These are phyloP conservation scores for rat (Rattus norvegicus) DNA, from an alignment of 2,113 vertebrate species.

Conservation along the genomic window DNA sequence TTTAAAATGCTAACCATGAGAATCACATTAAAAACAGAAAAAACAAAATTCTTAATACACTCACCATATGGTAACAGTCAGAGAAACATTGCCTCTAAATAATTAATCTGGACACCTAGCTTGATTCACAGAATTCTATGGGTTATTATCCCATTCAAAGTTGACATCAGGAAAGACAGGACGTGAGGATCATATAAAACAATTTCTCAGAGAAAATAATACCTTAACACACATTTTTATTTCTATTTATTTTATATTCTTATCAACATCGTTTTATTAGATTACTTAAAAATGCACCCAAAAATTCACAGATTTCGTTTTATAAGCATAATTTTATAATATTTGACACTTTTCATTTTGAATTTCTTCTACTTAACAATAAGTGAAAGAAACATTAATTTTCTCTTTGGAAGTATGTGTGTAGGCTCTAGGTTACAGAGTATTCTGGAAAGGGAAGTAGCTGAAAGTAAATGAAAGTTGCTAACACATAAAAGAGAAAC, in stretches of 20 bases:
- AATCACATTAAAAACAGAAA: neutral
- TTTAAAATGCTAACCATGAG: neutral
- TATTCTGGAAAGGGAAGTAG: neutral
- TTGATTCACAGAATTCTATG: neutral
- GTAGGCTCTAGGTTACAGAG: neutral
- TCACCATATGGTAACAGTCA: neutral
- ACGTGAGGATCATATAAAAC: neutral
- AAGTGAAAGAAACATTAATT: neutral
- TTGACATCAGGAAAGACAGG: neutral
- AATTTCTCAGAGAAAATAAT: neutral
- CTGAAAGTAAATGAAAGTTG: neutral
- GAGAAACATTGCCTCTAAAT: neutral
- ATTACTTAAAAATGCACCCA: neutral
- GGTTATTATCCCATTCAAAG: neutral
- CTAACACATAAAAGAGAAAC: neutral
- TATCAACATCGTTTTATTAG: neutral
- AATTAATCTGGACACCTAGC: neutral
- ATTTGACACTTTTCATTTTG: neutral
- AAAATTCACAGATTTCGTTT: neutral
- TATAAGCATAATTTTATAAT: neutral
- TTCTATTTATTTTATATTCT: neutral
- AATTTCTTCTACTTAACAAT: neutral
- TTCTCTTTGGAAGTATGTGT: neutral
- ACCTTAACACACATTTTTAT: neutral
- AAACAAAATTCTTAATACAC: neutral